These are phyloP conservation scores for Bergia sp. DNA, from an alignment of 92 coral and sea anemone species.

Conservation along the genomic window DNA sequence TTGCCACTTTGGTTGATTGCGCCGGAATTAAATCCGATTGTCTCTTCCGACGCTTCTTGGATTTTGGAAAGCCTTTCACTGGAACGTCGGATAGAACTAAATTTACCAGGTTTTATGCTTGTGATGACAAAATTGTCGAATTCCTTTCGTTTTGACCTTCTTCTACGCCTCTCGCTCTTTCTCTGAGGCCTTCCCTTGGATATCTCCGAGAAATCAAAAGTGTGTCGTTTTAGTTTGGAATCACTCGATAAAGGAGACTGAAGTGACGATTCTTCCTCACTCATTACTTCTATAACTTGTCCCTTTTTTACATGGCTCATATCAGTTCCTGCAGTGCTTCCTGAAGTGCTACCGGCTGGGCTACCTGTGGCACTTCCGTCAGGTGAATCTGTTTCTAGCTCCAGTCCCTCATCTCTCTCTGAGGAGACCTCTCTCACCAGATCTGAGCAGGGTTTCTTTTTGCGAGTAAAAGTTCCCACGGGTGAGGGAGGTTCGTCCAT, in stretches of 20 bases:
- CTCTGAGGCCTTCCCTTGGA: slow-evolving; percentile 55
- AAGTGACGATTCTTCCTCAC: slow-evolving; percentile 46
- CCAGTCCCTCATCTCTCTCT: slow-evolving; percentile 5
- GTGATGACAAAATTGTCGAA: slow-evolving; percentile 93
- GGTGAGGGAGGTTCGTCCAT: slow-evolving; percentile 85
- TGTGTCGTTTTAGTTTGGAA: slow-evolving; percentile 67
- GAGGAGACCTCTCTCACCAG: slow-evolving; percentile 10
- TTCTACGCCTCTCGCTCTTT: slow-evolving; percentile 53
- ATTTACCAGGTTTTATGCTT: slow-evolving; percentile 78
- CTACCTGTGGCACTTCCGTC: slow-evolving; percentile 7
- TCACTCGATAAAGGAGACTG: slow-evolving; percentile 33
- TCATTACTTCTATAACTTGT: slow-evolving; percentile 46
- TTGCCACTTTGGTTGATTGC: slow-evolving; percentile 17
- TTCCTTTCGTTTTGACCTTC: slow-evolving; percentile 60
- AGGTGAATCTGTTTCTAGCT: background rate
- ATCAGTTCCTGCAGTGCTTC: background rate
- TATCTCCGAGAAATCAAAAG: slow-evolving; percentile 79
- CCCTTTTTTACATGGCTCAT: background rate
- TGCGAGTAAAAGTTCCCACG: slow-evolving; percentile 33
- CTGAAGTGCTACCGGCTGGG: background rate
- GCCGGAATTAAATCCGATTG: slow-evolving; percentile 45
- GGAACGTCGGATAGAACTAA: slow-evolving; percentile 88
- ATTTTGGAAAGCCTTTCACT: slow-evolving; percentile 82
- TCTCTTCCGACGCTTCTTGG: slow-evolving; percentile 80
- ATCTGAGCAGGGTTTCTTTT: background rate